These are phyloP conservation scores for Phrynosoma blainvillii DNA, from an alignment of 2,113 vertebrate genomes.

Conservation along the genomic window DNA sequence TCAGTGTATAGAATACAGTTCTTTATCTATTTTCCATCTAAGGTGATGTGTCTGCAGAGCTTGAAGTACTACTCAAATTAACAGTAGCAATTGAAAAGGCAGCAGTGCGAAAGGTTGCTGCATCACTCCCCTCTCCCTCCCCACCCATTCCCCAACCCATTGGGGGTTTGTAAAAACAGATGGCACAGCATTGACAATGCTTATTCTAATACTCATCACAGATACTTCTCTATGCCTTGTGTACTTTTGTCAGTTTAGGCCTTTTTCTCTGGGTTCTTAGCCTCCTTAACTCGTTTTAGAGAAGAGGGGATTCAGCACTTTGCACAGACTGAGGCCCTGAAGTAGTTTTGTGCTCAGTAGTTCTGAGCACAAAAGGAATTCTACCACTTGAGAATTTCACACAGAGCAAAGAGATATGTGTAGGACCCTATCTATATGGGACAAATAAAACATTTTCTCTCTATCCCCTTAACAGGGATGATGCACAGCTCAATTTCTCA, in stretches of 20 bases:
- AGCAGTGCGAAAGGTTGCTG: not conserved
- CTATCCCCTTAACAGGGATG: too few relatives aligned
- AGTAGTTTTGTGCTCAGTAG: not conserved
- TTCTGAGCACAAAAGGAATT: not conserved
- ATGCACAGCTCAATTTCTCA: too few relatives aligned
- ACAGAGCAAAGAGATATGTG: not conserved
- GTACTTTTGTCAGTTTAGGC: not conserved
- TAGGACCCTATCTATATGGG: too few relatives aligned
- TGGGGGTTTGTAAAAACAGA: slow-evolving; percentile 36
- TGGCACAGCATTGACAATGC: slow-evolving; percentile 1
- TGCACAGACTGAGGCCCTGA: not conserved
- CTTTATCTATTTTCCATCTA: not conserved
- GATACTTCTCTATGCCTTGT: not conserved
- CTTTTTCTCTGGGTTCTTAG: not conserved
- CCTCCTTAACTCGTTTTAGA: not conserved
- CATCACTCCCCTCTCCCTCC: not conserved
- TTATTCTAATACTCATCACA: not conserved
- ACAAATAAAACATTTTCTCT: too few relatives aligned
- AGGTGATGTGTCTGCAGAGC: not conserved
- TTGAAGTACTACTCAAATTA: slow-evolving; percentile 43
- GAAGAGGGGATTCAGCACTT: not conserved
- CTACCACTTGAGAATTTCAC: too few relatives aligned
- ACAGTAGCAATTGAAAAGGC: slow-evolving; percentile 24
- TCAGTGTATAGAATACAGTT: slow-evolving; percentile 35
- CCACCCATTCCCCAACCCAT: not conserved